phyloP scores from a whole-genome alignment of 2,888 invertebrate species.

The Merodon equestris region DNA sequence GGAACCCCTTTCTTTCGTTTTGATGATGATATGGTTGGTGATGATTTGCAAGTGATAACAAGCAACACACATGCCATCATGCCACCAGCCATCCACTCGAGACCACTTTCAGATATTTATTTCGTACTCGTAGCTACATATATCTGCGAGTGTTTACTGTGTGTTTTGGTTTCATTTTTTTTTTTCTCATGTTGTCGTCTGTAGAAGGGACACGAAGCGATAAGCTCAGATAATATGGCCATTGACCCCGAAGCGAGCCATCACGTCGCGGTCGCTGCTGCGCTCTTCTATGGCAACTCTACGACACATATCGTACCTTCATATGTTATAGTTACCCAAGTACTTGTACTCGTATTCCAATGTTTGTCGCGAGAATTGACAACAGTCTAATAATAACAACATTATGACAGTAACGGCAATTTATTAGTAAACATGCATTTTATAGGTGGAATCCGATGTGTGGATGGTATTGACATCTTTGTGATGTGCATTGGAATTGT shows the following conservation, averaged over 20 bases:
- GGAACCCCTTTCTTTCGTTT: conserved; percentile 8
- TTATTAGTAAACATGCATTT: conserved; percentile 44
- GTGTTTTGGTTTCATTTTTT: conserved; percentile 5
- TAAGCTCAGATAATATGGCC: conserved; percentile 65
- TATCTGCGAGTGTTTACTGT: conserved; percentile 1
- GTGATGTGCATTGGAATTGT: not conserved
- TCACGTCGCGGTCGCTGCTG: conserved; percentile 8
- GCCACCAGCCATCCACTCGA: conserved; percentile 8
- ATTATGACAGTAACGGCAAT: conserved; percentile 43
- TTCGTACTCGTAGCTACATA: conserved; percentile 1
- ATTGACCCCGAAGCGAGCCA: conserved; percentile 49
- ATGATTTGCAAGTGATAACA: conserved; percentile 58
- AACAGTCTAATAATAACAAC: conserved; percentile 42
- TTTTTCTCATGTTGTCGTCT: conserved; percentile 49
- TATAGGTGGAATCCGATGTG: conserved; percentile 9
- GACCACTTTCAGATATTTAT: too few species aligned
- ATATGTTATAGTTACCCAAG: too few species aligned
- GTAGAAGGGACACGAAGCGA: conserved; percentile 45
- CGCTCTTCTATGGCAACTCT: conserved; percentile 39
- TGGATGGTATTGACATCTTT: conserved; percentile 12
- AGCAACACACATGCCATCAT: conserved; percentile 31
- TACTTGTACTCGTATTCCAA: too few species aligned
- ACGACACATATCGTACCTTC: too few species aligned
- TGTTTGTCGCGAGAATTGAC: conserved; percentile 6
- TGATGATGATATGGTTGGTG: conserved; percentile 4